Evolutionary conservation across 2,888 invertebrate species (phyloP).

Genomic region (Eubasilissa splendida): DNA sequence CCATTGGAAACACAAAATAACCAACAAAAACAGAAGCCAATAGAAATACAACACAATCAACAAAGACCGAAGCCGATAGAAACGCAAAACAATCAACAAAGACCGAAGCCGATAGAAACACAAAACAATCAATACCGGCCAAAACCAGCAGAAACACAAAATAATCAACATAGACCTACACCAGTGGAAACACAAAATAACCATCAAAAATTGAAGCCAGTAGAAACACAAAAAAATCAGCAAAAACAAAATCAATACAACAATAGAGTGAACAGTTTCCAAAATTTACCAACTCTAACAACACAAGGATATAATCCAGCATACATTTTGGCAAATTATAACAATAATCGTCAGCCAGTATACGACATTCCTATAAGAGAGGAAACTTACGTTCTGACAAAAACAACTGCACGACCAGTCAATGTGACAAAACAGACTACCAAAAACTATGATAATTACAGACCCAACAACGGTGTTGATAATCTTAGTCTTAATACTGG

Average conservation of each 20-base stretch:
- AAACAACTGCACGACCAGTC: constrained; percentile 58
- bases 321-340: constrained; percentile 66
- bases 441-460: constrained; percentile 63
- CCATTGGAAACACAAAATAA: too few relatives aligned
- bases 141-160: constrained; percentile 28
- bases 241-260: constrained; percentile 37
- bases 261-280: constrained; percentile 43
- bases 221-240: constrained; percentile 14
- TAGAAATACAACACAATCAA: too few relatives aligned
- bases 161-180: constrained; percentile 10
- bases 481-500: constrained; percentile 68
- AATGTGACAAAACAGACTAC: constrained; percentile 61
- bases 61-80: too few relatives aligned
- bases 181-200: constrained; percentile 29
- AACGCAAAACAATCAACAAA: too few relatives aligned
- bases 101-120: too few relatives aligned
- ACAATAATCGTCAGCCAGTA: constrained; percentile 65
- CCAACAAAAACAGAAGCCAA: too few relatives aligned
- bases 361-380: constrained; percentile 71
- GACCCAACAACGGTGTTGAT: constrained; percentile 66
- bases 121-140: not conserved
- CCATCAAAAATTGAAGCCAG: constrained; percentile 25
- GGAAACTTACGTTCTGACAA: constrained; percentile 61
- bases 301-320: constrained; percentile 64
- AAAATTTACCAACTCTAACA: constrained; percentile 61